A percentile compares a stretch with the other conserved stretches of the same genome.
Conservation (phyloP, 2,797 vertebrate genomes). For the Enteromius mattozi region DNA sequence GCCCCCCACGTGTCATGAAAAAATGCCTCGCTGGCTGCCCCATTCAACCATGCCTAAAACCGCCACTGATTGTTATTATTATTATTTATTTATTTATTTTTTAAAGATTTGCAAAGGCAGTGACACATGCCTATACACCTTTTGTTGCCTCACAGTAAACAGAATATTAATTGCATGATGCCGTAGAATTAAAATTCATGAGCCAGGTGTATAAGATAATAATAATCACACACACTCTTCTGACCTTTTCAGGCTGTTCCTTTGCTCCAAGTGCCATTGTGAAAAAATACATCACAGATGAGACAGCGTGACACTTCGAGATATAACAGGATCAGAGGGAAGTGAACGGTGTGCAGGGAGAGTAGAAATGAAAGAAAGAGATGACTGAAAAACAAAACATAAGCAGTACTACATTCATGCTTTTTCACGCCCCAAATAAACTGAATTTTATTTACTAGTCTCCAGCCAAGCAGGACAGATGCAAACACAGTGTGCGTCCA, state of each 20-base stretch:
- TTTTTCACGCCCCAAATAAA: constrained; percentile 40
- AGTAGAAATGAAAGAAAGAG: constrained; percentile 14
- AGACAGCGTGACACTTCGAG: constrained; percentile 18
- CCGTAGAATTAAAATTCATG: background rate
- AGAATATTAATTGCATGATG: background rate
- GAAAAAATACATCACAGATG: background rate
- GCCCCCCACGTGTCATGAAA: no score
- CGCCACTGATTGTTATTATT: no score
- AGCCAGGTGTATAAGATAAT: background rate
- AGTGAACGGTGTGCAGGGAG: background rate
- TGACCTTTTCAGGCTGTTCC: background rate
- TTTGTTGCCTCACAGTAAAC: background rate
- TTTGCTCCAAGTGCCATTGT: background rate
- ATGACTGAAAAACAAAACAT: constrained; percentile 28
- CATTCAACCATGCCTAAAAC: no score
- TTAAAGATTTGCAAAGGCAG: no score
- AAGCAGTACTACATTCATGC: constrained; percentile 19
- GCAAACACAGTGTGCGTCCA: constrained; percentile 19
- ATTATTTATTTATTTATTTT: no score
- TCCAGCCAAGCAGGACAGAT: constrained; percentile 39
- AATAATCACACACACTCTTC: background rate
- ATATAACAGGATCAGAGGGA: constrained; percentile 2
- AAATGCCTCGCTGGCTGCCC: no score
- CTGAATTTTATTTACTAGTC: constrained; percentile 49
- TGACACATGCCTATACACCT: background rate